Base-by-base conservation (phyloP, 2,888 invertebrate genomes). In the Hoplodrina ambigua region DNA sequence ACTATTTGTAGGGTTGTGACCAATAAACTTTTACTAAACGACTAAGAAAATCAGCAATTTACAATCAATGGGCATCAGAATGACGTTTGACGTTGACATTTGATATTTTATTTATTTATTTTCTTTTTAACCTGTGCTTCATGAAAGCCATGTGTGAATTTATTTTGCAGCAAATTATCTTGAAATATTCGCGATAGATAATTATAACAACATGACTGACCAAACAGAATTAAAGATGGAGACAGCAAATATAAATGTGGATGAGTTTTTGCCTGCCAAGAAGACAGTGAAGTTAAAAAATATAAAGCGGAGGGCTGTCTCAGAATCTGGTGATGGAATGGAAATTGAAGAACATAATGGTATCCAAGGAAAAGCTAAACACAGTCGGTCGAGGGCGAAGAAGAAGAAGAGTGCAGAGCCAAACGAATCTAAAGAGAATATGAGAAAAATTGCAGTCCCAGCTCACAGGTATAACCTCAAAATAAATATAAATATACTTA, bases 371-470 rank as follows among this genome's bases (percentile, higher is more conserved):
- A 96, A 83, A 86, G 92, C 87, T 73, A 94, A 90, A 91, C 94
- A 87, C 72, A 83, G 82, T 37, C 87, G 91, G 6, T 87, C 93
- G 0, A 97, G 94, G 81, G 89, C 95, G 0, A 96, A 96, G 64
- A 96, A 92, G 4, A 96, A 95, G 80, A 95, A 91, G 69, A 89
- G 82, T 68, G 74, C 84, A 7, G 96, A 96, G 75, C 93, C 94
- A 54, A 94, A 96, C 58, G 97, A 97, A 89, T 94, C 91, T 72
- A 96, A 96, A 90, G 95, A 95, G 53, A 96, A 97, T 82, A 96
- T 97, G 90, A 96, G 98, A 78, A 98, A 97, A 96, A 95, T 99
- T 50, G 94, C 98, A 10, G 99, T 99, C n/a, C 99, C 99, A 17
- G 96, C 98, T 7, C 98, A 99, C 91, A 97, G 96, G 97, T 96